Conservation (phyloP, 2,888 invertebrate species). For the Xylocampa areola region DNA sequence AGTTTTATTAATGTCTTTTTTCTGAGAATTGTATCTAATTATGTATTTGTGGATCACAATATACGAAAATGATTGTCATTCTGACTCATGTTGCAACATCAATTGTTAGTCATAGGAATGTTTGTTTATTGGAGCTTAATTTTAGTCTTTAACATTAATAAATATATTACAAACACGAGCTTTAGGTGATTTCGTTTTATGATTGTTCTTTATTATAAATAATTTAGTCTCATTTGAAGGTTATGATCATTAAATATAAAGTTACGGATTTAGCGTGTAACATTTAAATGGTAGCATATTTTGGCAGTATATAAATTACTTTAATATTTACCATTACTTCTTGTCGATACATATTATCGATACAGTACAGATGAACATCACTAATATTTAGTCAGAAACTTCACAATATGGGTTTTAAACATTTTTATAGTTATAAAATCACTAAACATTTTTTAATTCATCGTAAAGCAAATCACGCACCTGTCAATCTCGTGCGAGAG, state of each 20-base stretch:
- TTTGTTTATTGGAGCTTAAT: slow-evolving; percentile 11
- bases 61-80: slow-evolving; percentile 37
- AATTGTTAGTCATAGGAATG: slow-evolving; percentile 44
- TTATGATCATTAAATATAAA: slow-evolving; percentile 20
- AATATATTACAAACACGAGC: slow-evolving; percentile 4
- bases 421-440: slow-evolving; percentile 16
- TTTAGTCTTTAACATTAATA: slow-evolving; percentile 19
- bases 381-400: slow-evolving; percentile 5
- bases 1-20: slow-evolving; percentile 8
- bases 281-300: slow-evolving; percentile 3
- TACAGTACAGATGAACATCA: neutral
- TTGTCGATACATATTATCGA: neutral
- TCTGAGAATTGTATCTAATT: slow-evolving; percentile 16
- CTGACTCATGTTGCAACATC: slow-evolving; percentile 41
- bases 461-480: slow-evolving; percentile 37
- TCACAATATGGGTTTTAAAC: slow-evolving; percentile 11
- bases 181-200: slow-evolving; percentile 22
- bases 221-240: slow-evolving; percentile 41
- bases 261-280: slow-evolving; percentile 10
- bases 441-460: slow-evolving; percentile 38
- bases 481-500: slow-evolving; percentile 62
- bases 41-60: slow-evolving; percentile 31
- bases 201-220: slow-evolving; percentile 29
- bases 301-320: neutral
- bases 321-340: slow-evolving; percentile 24